phyloP scores from a whole-genome alignment of 2,888 invertebrate genomes.

The Polydrusus tereticollis region DNA sequence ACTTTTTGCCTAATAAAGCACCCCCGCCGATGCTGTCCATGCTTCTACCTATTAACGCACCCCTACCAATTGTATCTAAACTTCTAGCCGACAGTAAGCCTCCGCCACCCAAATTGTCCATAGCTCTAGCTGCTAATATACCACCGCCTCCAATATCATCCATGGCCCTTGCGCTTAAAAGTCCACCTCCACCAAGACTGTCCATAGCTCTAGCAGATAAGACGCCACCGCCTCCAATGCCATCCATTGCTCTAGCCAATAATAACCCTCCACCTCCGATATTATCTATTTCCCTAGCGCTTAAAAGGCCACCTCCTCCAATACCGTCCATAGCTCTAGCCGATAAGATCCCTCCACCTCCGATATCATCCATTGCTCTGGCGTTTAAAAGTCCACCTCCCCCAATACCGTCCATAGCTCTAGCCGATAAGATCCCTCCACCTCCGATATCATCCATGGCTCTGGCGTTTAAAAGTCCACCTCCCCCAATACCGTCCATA shows the following conservation, averaged over 20 bases:
- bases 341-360: slow-evolving; percentile 19
- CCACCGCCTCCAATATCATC: slow-evolving; percentile 37
- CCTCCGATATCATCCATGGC: slow-evolving; percentile 29
- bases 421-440: slow-evolving; percentile 22
- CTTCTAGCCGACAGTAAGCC: neutral
- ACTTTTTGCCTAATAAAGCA: slow-evolving; percentile 20
- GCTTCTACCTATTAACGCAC: neutral
- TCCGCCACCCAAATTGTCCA: slow-evolving; percentile 20
- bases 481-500: slow-evolving; percentile 29
- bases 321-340: slow-evolving; percentile 16
- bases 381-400: slow-evolving; percentile 33
- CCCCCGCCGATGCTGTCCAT: slow-evolving; percentile 4
- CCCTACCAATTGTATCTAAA: slow-evolving; percentile 8
- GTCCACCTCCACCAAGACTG: slow-evolving; percentile 35
- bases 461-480: slow-evolving; percentile 23
- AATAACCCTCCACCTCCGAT: slow-evolving; percentile 8
- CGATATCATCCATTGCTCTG: slow-evolving; percentile 36
- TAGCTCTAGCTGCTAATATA: neutral
- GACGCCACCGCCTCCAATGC: slow-evolving; percentile 35
- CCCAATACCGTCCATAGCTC: slow-evolving; percentile 42
- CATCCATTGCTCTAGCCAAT: slow-evolving; percentile 19
- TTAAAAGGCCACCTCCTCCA: slow-evolving; percentile 10
- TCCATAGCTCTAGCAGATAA: slow-evolving; percentile 30
- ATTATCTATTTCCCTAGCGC: neutral
- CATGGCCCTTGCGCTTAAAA: slow-evolving; percentile 26